These are phyloP conservation scores for Hylaea fasciaria DNA, from an alignment of 2,888 invertebrate genomes.

Conservation along the genomic window DNA sequence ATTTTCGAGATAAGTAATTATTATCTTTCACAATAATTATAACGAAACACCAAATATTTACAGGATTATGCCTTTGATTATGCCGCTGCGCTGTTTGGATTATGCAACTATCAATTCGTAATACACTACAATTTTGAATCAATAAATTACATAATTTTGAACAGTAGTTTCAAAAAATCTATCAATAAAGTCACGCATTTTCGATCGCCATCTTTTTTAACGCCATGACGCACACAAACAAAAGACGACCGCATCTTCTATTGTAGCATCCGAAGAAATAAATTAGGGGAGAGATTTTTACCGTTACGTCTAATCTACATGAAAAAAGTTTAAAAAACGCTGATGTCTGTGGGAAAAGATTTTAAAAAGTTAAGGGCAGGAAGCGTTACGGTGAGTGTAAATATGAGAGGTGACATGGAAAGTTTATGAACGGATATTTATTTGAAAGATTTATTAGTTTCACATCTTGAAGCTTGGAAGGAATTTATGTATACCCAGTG, in stretches of 20 bases:
- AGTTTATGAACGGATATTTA: constrained; percentile 74
- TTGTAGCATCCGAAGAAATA: constrained; percentile 77
- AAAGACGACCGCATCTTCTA: constrained; percentile 70
- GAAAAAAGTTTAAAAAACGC: constrained; percentile 67
- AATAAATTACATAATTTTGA: no score
- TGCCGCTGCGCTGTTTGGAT: no score
- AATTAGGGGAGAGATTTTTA: constrained; percentile 82
- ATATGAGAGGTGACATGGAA: constrained; percentile 75
- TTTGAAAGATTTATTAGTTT: constrained; percentile 67
- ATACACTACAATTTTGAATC: no score
- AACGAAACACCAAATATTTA: no score
- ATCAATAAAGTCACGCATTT: constrained; percentile 38
- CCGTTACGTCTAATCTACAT: constrained; percentile 80
- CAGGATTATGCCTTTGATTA: no score
- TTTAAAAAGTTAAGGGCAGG: constrained; percentile 76
- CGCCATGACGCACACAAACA: constrained; percentile 54
- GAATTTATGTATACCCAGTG: constrained; percentile 6
- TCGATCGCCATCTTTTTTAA: constrained; percentile 55
- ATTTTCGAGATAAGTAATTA: no score
- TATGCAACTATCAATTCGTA: no score
- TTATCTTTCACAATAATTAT: no score
- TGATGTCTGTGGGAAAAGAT: constrained; percentile 77
- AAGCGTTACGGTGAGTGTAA: constrained; percentile 74
- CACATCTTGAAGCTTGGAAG: constrained; percentile 19
- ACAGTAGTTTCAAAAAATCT: constrained; percentile 23